These are phyloP conservation scores for Pseudorectes ferrugineus DNA, from an alignment of 2,113 vertebrate species.

Conservation along the genomic window DNA sequence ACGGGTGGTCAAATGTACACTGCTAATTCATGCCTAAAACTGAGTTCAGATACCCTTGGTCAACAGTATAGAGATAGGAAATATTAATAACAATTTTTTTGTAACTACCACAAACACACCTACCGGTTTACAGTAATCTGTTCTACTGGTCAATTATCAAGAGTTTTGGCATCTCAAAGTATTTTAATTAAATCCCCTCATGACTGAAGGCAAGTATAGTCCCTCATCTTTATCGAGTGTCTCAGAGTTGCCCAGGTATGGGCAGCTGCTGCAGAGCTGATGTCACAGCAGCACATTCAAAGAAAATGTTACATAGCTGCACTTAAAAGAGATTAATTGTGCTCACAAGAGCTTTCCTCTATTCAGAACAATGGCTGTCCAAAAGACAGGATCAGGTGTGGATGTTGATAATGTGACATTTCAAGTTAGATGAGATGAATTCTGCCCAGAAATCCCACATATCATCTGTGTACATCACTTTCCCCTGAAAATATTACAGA, in stretches of 20 bases:
- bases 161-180: not conserved
- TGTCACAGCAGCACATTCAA: not conserved
- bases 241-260: not conserved
- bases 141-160: not conserved
- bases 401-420: not conserved
- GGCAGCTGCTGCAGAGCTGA: not conserved
- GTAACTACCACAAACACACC: not conserved
- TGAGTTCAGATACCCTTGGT: not conserved
- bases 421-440: not conserved
- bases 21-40: not conserved
- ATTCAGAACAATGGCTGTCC: not conserved
- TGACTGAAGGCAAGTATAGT: not conserved
- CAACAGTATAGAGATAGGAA: not conserved
- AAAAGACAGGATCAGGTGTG: not conserved
- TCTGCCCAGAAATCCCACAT: not conserved
- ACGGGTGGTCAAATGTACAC: not conserved
- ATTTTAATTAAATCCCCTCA: not conserved
- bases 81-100: not conserved
- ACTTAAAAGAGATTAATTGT: not conserved
- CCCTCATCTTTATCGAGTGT: accelerated
- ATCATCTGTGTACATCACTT: not conserved
- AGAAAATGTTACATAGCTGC: not conserved
- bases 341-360: not conserved
- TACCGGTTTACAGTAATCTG: not conserved
- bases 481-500: not conserved